Percentiles rank a stretch among this genome's conserved stretches.
These are phyloP conservation scores for Andrena bicolor DNA, from an alignment of 2,888 invertebrate genomes.

Conservation along the genomic window DNA sequence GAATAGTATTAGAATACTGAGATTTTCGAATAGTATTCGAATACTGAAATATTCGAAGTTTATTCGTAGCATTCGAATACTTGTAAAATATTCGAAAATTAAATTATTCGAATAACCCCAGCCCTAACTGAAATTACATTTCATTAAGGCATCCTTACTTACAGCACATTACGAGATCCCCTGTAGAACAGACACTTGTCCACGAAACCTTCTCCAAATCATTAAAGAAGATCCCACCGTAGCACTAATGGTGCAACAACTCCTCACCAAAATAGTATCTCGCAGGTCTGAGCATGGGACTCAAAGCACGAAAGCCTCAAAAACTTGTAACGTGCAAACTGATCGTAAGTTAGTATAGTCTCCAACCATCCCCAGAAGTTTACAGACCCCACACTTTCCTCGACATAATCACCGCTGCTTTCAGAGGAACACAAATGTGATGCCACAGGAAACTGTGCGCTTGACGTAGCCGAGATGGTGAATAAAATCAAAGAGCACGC, in stretches of 20 bases:
- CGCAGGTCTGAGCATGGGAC: slow-evolving; percentile 7
- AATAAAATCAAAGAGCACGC: slow-evolving; percentile 45
- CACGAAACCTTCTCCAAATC: slow-evolving; percentile 23
- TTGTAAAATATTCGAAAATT: too few species aligned
- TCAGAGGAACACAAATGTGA: slow-evolving; percentile 24
- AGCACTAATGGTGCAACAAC: slow-evolving; percentile 47
- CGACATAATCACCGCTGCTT: neutral
- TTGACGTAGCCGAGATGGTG: slow-evolving; percentile 32
- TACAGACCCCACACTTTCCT: neutral
- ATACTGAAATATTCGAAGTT: too few species aligned
- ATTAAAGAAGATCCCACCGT: slow-evolving; percentile 40
- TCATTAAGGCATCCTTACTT: slow-evolving; percentile 1
- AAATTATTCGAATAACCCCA: too few species aligned
- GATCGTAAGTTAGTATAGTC: slow-evolving; percentile 22
- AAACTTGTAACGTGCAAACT: neutral
- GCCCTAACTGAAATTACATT: neutral
- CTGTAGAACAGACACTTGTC: slow-evolving; percentile 36
- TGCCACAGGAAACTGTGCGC: slow-evolving; percentile 10
- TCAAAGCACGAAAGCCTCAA: neutral
- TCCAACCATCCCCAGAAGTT: neutral
- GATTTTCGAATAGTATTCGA: too few species aligned
- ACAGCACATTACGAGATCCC: slow-evolving; percentile 17
- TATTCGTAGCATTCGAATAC: too few species aligned
- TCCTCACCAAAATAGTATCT: slow-evolving; percentile 57
- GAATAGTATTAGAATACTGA: too few species aligned